phyloP scores from a whole-genome alignment of 2,888 invertebrate genomes.

The Polietes domitor region DNA sequence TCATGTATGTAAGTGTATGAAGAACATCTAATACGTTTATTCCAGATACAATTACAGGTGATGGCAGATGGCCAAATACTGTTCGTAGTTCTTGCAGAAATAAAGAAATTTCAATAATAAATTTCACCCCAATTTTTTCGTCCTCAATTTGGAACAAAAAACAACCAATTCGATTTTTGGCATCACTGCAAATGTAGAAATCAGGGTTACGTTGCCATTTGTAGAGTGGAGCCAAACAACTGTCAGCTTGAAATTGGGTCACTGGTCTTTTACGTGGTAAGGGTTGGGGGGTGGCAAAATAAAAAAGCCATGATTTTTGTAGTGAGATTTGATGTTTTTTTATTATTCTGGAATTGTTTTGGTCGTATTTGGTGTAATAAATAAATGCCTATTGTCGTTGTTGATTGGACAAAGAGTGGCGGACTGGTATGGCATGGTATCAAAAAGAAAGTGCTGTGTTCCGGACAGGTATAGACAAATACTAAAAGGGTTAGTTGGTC shows the following conservation, averaged over 20 bases:
- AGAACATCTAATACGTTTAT: not conserved
- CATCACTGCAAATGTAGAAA: conserved; percentile 33
- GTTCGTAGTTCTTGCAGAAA: not conserved
- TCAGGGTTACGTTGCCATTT: conserved; percentile 12
- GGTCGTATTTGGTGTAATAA: conserved; percentile 45
- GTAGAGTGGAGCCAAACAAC: conserved; percentile 41
- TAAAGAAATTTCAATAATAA: conserved; percentile 1
- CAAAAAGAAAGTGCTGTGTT: too few relatives aligned
- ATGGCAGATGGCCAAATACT: conserved; percentile 2
- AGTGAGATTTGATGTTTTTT: conserved; percentile 39
- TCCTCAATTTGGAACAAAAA: not conserved
- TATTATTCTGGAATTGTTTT: not conserved
- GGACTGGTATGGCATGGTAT: not conserved
- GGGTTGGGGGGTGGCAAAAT: too few relatives aligned
- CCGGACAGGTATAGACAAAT: not conserved
- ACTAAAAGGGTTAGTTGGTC: conserved; percentile 21
- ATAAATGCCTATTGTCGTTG: conserved; percentile 47
- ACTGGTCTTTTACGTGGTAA: conserved; percentile 49
- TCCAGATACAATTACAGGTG: not conserved
- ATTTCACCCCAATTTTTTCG: conserved; percentile 14
- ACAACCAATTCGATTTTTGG: conserved; percentile 35
- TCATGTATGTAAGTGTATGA: too few relatives aligned
- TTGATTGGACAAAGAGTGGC: conserved; percentile 38
- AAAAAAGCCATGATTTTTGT: conserved; percentile 51
- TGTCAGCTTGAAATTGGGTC: conserved; percentile 57